Evolutionary conservation across 1,140 invertebrate genomes (phyloP), one percentile per base, ranked within the genome.

Genomic region (Vanessa atalanta): DNA sequence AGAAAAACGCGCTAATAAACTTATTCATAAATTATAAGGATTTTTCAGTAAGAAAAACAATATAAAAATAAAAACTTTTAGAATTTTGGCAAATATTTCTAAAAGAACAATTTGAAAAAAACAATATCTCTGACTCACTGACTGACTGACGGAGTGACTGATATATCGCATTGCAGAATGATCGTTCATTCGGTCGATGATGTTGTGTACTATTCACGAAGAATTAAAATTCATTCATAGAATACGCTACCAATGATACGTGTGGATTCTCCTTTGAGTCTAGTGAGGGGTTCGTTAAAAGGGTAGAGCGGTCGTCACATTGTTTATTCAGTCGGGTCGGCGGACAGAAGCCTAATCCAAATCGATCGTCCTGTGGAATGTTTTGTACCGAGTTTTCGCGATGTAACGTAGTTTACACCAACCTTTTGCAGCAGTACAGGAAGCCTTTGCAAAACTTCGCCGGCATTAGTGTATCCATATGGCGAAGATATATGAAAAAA

Each of bases 261-360:
- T 75, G 69, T 71, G 73, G 73, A 75, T 75, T 75, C 57, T 61
- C 73, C 73, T 75, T 75, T 75, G 73, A 75, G 73, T 75, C 73
- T 70, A 70, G 73, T 73, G 71, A 83, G 82, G 83, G 85, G 84
- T 88, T 87, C 84, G 85, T 86, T 88, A 88, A 88, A 89, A 88
- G 86, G 88, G 88, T 87, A 79, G 83, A 82, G 79, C 84, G 81
- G 79, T 76, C 83, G 84, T 89, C 88, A 86, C 86, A 86, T 89
- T 89, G 88, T 89, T 89, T 89, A 89, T 89, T 88, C 83, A 89
- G 84, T 80, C 80, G 78, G 81, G 76, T 79, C 79, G 80, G 70
- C 79, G 77, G 82, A 78, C 77, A 78, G 78, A 73, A 65, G 72
- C 76, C 72, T 78, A 78, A 78, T 78, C 72, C 72, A 78, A 70